Conservation (phyloP, 2,888 invertebrate genomes). For the Meteorus colon region DNA sequence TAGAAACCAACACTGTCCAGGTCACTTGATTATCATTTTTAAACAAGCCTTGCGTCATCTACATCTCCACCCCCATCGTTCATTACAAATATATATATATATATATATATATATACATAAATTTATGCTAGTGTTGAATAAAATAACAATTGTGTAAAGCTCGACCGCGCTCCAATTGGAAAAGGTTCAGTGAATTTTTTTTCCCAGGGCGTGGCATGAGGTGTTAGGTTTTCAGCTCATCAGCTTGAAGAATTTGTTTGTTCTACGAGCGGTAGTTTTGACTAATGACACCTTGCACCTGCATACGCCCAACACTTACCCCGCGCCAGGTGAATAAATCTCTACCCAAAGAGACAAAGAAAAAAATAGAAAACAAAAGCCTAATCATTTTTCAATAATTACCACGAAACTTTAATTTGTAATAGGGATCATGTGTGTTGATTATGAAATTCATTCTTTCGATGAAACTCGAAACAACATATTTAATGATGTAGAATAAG, state of each 20-base stretch:
- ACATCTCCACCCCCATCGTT: conserved; percentile 28
- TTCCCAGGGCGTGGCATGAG: conserved; percentile 34
- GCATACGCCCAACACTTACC: conserved; percentile 39
- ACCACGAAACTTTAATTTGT: neutral
- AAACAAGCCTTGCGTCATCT: conserved; percentile 17
- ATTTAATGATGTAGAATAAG: too few species aligned
- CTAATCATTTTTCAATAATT: neutral
- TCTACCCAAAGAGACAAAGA: neutral
- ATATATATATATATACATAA: conserved; percentile 15
- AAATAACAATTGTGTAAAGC: conserved; percentile 20
- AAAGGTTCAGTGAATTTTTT: conserved; percentile 30
- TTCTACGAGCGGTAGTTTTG: conserved; percentile 56
- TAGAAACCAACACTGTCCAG: conserved; percentile 3
- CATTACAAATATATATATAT: conserved; percentile 22
- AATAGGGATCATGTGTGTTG: too few species aligned
- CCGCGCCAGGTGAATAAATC: conserved; percentile 20
- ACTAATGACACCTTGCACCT: conserved; percentile 59
- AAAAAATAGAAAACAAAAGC: neutral
- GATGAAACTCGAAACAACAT: too few species aligned
- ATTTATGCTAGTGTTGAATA: conserved; percentile 30
- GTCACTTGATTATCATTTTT: conserved; percentile 28
- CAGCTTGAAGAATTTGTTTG: conserved; percentile 57
- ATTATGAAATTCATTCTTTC: too few species aligned
- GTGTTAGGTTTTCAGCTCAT: conserved; percentile 53
- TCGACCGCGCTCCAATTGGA: conserved; percentile 20